A percentile compares a stretch with the other conserved stretches of the same genome.
phyloP scores from a whole-genome alignment of 2,113 vertebrate species.

The Clupea harengus region DNA sequence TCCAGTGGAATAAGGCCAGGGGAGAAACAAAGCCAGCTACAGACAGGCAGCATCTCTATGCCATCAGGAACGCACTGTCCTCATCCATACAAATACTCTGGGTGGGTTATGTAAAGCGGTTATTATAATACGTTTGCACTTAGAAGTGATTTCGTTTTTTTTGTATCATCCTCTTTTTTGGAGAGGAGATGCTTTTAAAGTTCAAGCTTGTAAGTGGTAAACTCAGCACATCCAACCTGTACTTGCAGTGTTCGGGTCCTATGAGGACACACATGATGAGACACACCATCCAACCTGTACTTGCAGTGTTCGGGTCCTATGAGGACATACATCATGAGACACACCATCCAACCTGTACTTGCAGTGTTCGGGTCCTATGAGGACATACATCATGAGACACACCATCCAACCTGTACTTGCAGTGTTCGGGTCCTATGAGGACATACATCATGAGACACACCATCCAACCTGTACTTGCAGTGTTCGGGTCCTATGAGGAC shows the following conservation, averaged over 20 bases:
- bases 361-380: no score
- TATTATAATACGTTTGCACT: neutral
- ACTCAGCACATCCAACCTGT: neutral
- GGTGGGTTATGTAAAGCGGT: neutral
- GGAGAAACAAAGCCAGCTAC: neutral
- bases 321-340: neutral
- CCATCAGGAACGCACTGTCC: neutral
- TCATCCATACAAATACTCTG: neutral
- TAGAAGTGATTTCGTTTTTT: neutral
- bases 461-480: no score
- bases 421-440: no score
- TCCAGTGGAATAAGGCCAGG: slow-evolving; percentile 26
- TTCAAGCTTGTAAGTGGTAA: neutral
- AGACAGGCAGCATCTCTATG: slow-evolving; percentile 4
- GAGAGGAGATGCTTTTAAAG: neutral
- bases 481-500: no score
- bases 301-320: neutral
- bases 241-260: neutral
- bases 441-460: no score
- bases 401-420: no score
- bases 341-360: no score
- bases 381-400: no score
- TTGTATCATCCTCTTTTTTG: neutral
- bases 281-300: neutral
- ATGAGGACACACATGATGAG: neutral